Conservation (phyloP, 2,113 vertebrate species). For the Phodopus roborovskii region DNA sequence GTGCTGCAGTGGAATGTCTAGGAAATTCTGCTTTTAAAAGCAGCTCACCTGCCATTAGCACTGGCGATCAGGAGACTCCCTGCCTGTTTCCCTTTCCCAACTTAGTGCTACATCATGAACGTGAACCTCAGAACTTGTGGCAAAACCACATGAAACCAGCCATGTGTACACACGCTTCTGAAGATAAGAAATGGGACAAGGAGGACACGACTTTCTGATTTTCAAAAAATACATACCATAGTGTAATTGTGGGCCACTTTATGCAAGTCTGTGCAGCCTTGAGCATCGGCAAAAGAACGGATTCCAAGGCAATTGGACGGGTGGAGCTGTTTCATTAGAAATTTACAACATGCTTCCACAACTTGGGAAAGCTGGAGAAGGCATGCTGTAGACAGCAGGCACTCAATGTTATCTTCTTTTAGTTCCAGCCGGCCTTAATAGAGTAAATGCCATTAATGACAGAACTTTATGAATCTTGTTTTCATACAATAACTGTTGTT, state of each 20-base stretch:
- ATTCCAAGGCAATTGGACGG: slow-evolving; percentile 99
- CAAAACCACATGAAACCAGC: neutral
- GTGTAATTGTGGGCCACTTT: slow-evolving; percentile 97
- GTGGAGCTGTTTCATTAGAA: slow-evolving; percentile 98
- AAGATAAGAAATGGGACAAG: neutral
- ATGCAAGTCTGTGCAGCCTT: slow-evolving; percentile 97
- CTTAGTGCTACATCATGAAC: neutral
- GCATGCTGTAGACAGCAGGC: slow-evolving; percentile 96
- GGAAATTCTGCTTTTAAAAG: neutral
- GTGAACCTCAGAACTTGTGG: neutral
- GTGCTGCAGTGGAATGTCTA: neutral
- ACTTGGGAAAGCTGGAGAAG: slow-evolving; percentile 97
- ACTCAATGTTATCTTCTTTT: slow-evolving; percentile 98
- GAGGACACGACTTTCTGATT: neutral
- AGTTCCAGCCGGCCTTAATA: slow-evolving; percentile 94
- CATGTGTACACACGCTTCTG: neutral
- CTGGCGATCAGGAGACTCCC: neutral
- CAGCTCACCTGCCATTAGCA: neutral
- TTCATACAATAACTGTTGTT: slow-evolving; percentile 48
- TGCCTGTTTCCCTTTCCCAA: neutral
- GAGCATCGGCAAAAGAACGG: slow-evolving; percentile 96
- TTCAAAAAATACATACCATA: slow-evolving; percentile 90
- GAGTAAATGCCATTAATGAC: slow-evolving; percentile 66
- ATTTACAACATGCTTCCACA: slow-evolving; percentile 97
- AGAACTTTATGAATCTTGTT: neutral